A percentile compares a stretch with the other conserved stretches of the same genome.
phyloP scores from a whole-genome alignment of 2,113 vertebrate genomes.

The Ceyx melanurus region DNA sequence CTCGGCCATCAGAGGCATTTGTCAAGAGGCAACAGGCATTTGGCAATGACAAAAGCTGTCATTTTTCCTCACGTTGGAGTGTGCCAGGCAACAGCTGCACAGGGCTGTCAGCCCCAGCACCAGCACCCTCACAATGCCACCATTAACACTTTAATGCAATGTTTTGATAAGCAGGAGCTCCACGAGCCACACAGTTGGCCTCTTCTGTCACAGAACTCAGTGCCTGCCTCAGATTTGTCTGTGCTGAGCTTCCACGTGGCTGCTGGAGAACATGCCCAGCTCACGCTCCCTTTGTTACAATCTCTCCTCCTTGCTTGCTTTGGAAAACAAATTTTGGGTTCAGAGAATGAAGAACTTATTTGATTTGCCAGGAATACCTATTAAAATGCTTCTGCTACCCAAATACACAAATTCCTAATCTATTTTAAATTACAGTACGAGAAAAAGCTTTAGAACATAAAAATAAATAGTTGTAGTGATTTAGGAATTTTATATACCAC shows the following conservation, averaged over 20 bases:
- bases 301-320: neutral
- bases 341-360: neutral
- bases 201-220: slow-evolving; percentile 47
- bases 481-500: neutral
- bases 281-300: neutral
- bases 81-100: slow-evolving; percentile 89
- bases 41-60: slow-evolving; percentile 83
- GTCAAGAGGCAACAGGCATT: slow-evolving; percentile 77
- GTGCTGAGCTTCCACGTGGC: neutral
- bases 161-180: slow-evolving; percentile 67
- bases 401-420: neutral
- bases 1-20: slow-evolving; percentile 70
- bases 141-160: slow-evolving; percentile 73
- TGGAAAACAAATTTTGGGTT: neutral
- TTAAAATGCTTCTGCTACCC: neutral
- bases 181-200: slow-evolving; percentile 68
- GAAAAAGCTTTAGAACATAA: neutral
- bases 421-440: neutral
- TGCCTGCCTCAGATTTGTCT: neutral
- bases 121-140: slow-evolving; percentile 61
- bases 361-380: neutral
- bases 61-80: slow-evolving; percentile 82
- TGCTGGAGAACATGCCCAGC: neutral
- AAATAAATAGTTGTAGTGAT: neutral
- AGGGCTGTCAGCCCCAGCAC: slow-evolving; percentile 71